A percentile compares a stretch with the other conserved stretches of the same genome.
Conservation (phyloP, 1,140 invertebrate species). For the Drosophila nebulosa region DNA sequence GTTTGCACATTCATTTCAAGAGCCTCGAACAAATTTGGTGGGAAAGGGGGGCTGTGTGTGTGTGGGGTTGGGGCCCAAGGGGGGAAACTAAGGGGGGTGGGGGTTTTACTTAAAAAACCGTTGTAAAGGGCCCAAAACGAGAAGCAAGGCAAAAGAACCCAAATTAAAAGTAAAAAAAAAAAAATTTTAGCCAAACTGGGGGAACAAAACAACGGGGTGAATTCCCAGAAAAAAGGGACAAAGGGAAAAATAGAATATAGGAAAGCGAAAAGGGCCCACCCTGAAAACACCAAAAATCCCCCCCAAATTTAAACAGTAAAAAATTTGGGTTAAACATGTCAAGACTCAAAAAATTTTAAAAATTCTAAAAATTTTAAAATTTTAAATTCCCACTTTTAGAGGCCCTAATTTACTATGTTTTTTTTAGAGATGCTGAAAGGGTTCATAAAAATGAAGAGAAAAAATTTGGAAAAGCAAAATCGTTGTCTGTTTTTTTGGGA, state of each 20-base stretch:
- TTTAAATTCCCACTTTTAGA: too few species aligned
- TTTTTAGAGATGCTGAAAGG: too few species aligned
- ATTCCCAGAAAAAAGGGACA: not conserved
- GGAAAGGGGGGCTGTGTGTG: not conserved
- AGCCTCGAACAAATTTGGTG: not conserved
- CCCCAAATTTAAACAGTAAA: too few species aligned
- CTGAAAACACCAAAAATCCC: too few species aligned
- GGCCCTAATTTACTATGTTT: too few species aligned
- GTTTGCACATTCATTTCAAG: conserved; percentile 1
- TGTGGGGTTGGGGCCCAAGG: not conserved
- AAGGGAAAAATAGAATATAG: too few species aligned
- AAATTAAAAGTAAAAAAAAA: not conserved
- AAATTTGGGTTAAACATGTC: too few species aligned
- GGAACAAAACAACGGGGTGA: not conserved
- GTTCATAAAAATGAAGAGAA: too few species aligned
- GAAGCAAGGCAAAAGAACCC: not conserved
- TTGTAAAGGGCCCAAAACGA: not conserved
- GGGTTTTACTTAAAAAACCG: not conserved
- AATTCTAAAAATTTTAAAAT: too few species aligned
- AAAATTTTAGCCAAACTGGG: not conserved
- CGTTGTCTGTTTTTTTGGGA: not conserved
- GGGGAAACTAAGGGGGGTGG: not conserved
- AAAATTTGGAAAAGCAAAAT: too few species aligned
- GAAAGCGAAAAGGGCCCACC: too few species aligned
- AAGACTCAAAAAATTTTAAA: too few species aligned